Evolutionary conservation across 2,888 invertebrate genomes (phyloP), one percentile per base, ranked within the genome.

Genomic region (Holacanthella duospinosa): DNA sequence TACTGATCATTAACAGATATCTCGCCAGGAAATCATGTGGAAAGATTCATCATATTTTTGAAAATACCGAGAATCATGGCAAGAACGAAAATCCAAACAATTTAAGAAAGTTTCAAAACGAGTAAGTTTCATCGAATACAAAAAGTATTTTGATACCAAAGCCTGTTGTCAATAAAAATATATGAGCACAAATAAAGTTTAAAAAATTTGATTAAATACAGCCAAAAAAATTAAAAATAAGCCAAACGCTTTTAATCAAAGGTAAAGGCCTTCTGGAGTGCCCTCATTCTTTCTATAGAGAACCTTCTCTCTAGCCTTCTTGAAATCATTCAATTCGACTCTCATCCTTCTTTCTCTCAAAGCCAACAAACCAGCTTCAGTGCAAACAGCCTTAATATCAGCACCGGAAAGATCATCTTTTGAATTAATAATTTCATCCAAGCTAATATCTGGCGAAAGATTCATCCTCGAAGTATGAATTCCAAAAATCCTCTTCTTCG

Each of bases 361-460:
- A 2, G 99, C 99, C 88, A 99, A 91, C 63, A 99, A 80, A 68
- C 99, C 99, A 62, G 96, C 99, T 82, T 99, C 99, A 9, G 99
- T 99, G 78, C 97, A 97, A 76, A 99, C 99, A 60, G 99, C 96
- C 79, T 99, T 99, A 74, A 99, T 97, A 76, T 99, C 99, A 26
- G 99, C 99, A 27, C 99, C 97, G 57, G 95, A 96, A 74, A 99
- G 96, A 78, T 93, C 91, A 78, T 99, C 99, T 1, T 99, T 97
- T 24, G 99, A 83, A 16, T 97, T 96, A 1, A 99, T 96, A 78
- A 93, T 99, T 80, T 99, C 99, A 77, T 99, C 99, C 60, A 99
- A 80, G 78, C 99, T 99, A 1, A 97, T 97, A 78, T 99, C 99
- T 75, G 99, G 99, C 60, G 94, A 93, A 55, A 96, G 81, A 78